Percentiles rank a stretch among this genome's conserved stretches.
phyloP scores from a whole-genome alignment of 2,797 vertebrate species.

The Tenualosa thibaudeaui region DNA sequence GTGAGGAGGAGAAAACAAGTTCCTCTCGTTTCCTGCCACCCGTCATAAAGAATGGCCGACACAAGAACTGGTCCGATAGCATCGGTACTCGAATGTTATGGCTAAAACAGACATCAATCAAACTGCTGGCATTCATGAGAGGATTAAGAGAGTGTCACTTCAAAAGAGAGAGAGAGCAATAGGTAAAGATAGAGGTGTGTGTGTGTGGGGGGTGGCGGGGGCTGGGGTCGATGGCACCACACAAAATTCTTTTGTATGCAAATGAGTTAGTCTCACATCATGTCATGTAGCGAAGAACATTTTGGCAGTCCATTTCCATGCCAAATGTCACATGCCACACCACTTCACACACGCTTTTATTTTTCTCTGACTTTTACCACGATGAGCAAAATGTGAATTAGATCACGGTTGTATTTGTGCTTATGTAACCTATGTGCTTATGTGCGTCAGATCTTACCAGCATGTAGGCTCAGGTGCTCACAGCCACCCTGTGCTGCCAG shows the following conservation, averaged over 20 bases:
- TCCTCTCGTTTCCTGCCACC: conserved; percentile 26
- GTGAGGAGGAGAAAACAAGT: conserved; percentile 17
- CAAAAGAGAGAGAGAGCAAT: not conserved
- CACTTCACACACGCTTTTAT: not conserved
- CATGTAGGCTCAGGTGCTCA: not conserved
- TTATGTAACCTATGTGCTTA: not conserved
- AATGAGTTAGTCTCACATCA: not conserved
- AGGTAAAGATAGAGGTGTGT: not conserved
- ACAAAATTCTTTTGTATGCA: not conserved
- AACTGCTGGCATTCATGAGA: not conserved
- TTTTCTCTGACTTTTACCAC: not conserved
- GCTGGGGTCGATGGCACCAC: not conserved
- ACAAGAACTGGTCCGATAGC: conserved; percentile 28
- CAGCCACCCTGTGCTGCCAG: not conserved
- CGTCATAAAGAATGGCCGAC: conserved; percentile 35
- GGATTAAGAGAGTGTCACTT: not conserved
- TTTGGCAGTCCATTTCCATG: not conserved
- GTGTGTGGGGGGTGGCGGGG: no score
- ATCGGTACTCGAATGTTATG: conserved; percentile 32
- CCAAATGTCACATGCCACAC: not conserved
- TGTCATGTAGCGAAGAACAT: not conserved
- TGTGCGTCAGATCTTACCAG: not conserved
- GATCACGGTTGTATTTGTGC: not conserved
- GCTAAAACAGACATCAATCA: conserved; percentile 41
- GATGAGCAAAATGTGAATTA: not conserved